Evolutionary conservation across 92 coral and sea anemone genomes (phyloP), one percentile per base, ranked within the genome.

Genomic region (Palythoa heliodiscus): DNA sequence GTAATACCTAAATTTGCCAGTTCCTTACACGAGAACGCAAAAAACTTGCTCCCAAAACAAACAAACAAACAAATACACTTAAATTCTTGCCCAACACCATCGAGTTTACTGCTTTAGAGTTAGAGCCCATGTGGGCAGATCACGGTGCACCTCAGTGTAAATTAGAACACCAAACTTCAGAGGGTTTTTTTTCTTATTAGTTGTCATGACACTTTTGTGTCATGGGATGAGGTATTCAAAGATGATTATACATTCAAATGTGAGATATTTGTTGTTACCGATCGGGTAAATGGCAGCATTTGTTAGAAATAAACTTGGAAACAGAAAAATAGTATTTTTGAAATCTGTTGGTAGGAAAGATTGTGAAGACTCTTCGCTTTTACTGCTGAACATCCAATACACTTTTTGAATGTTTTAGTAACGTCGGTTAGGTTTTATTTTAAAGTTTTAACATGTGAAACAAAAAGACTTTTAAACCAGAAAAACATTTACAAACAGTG

Each of bases 81-180:
- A 29, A 4, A 13, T 24, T 9, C 15, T 15, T 35, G 19, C 2
- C 40, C 50, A 37, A 12, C 17, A 37, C 22, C 83, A 22, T 17
- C 35, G 37, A 78, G 52, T 38, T 52, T 58, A 5, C 24, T 38
- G 70, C 60, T 37, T n/a, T 3, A 39, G 17, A 61, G 54, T 12
- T 39, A 20, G 2, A 9, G 69, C n/a, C 54, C 7, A 8, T 2
- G 22, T 17, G 24, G 50, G 9, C 6, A 2, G 19, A n/a, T 37
- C 5, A 23, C 60, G 4, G 40, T 52, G 43, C 75, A 80, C 84
- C 84, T 66, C n/a, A n/a, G n/a, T n/a, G 63, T 64, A 17, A 52
- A 54, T 80, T 11, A 22, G 11, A 66, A 9, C 63, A 23, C 55
- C 20, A 63, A 5, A 55, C 50, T 43, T 5, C 50, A 43, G 50